These are phyloP conservation scores for Solea senegalensis DNA, from an alignment of 2,113 vertebrate species.

Conservation along the genomic window DNA sequence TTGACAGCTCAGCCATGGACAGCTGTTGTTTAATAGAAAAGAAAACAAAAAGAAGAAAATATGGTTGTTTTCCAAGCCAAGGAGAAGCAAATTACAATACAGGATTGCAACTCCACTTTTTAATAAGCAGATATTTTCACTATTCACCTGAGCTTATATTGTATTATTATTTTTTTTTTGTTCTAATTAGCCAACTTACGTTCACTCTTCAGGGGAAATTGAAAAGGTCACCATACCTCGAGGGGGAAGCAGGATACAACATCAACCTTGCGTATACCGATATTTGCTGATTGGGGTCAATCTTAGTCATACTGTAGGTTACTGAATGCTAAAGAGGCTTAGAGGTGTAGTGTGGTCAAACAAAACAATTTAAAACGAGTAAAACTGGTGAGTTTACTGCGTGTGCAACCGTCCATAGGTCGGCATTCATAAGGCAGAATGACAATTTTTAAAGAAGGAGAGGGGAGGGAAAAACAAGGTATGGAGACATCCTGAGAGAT, in stretches of 20 bases:
- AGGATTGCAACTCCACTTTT: conserved; percentile 6
- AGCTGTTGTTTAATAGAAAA: not conserved
- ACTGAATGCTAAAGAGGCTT: conserved; percentile 1
- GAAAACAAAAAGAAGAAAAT: conserved; percentile 1
- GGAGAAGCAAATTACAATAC: conserved; percentile 20
- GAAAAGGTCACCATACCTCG: conserved; percentile 47
- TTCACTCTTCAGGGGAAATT: conserved; percentile 3
- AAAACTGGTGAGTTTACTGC: not conserved
- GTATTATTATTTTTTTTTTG: conserved; percentile 8
- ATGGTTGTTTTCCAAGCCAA: conserved; percentile 26
- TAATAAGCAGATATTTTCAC: conserved; percentile 9
- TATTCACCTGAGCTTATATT: conserved; percentile 5
- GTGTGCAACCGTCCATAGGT: conserved; percentile 5
- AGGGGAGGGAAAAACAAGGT: not conserved
- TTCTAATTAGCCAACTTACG: conserved; percentile 21
- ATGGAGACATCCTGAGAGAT: conserved; percentile 22
- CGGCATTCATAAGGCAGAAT: not conserved
- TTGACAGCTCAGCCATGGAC: conserved; percentile 42
- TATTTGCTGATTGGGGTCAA: conserved; percentile 43
- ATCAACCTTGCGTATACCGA: conserved; percentile 45
- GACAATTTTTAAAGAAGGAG: not conserved
- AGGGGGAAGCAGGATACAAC: conserved; percentile 15
- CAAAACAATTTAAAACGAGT: not conserved
- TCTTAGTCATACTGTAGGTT: conserved; percentile 1
- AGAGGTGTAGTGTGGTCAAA: not conserved